These are phyloP conservation scores for Cryptomyrus ogoouensis DNA, from an alignment of 2,113 vertebrate genomes.

Conservation along the genomic window DNA sequence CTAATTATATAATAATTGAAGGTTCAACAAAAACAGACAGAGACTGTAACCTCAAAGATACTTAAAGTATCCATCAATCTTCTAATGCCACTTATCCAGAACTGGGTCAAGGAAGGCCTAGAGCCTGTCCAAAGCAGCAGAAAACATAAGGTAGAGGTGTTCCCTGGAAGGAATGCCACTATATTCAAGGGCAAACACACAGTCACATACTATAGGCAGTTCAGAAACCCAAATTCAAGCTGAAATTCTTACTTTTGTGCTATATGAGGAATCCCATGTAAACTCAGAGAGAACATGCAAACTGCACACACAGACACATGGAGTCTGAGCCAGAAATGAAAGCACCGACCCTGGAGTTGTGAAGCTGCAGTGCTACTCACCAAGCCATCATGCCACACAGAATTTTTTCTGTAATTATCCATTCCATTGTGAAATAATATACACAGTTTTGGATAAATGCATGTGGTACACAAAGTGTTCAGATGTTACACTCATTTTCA, in stretches of 20 bases:
- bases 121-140: not conserved
- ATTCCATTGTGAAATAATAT: not conserved
- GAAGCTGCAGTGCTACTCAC: not conserved
- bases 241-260: not conserved
- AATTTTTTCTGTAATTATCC: not conserved
- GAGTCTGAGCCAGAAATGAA: not conserved
- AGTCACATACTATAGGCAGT: not conserved
- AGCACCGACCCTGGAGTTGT: not conserved
- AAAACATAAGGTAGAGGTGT: not conserved
- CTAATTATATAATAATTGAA: not conserved
- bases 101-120: not conserved
- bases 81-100: too few relatives aligned
- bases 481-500: not conserved
- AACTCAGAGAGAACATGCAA: not conserved
- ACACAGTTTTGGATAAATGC: not conserved
- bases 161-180: not conserved
- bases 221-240: not conserved
- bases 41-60: not conserved
- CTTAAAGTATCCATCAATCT: not conserved
- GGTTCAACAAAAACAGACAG: not conserved
- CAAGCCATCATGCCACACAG: not conserved
- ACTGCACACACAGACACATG: not conserved
- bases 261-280: not conserved
- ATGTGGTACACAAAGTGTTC: not conserved
- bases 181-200: not conserved